Conservation (phyloP, 2,888 invertebrate species). For the Drosophila falleni region DNA sequence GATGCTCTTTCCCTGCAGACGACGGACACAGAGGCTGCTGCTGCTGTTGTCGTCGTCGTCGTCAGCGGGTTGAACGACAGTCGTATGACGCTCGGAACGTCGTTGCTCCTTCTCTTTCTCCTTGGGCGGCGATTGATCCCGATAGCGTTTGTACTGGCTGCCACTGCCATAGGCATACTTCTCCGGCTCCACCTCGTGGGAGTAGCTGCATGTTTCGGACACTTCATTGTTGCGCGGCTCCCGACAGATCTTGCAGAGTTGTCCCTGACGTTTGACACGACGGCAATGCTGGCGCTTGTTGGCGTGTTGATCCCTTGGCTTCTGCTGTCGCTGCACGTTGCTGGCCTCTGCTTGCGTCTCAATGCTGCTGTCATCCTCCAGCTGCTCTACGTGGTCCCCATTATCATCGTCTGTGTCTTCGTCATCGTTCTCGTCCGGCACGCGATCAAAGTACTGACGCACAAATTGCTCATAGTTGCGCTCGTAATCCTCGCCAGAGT, state of each 20-base stretch:
- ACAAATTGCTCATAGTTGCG: constrained; percentile 83
- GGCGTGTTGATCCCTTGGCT: constrained; percentile 16
- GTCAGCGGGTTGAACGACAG: background rate
- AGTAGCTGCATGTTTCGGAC: constrained; percentile 93
- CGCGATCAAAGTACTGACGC: constrained; percentile 85
- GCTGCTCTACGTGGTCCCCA: constrained; percentile 19
- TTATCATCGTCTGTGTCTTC: constrained; percentile 12
- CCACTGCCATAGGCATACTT: constrained; percentile 89
- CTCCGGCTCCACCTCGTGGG: constrained; percentile 90
- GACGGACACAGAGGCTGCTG: constrained; percentile 69
- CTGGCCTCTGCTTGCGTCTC: constrained; percentile 54
- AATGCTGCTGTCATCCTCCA: constrained; percentile 32
- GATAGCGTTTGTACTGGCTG: constrained; percentile 82
- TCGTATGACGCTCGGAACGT: constrained; percentile 29
- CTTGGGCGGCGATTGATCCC: constrained; percentile 26
- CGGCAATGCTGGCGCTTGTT: constrained; percentile 86
- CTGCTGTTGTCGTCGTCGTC: constrained; percentile 39
- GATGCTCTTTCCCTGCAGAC: constrained; percentile 45
- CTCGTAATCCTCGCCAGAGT: constrained; percentile 78
- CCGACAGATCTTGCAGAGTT: constrained; percentile 90
- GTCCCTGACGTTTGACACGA: constrained; percentile 88
- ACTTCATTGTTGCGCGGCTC: constrained; percentile 91
- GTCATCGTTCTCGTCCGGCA: constrained; percentile 40
- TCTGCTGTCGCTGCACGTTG: constrained; percentile 35
- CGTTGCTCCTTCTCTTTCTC: constrained; percentile 6